phyloP scores from a whole-genome alignment of 2,888 invertebrate genomes.

The Microctonus brassicae region DNA sequence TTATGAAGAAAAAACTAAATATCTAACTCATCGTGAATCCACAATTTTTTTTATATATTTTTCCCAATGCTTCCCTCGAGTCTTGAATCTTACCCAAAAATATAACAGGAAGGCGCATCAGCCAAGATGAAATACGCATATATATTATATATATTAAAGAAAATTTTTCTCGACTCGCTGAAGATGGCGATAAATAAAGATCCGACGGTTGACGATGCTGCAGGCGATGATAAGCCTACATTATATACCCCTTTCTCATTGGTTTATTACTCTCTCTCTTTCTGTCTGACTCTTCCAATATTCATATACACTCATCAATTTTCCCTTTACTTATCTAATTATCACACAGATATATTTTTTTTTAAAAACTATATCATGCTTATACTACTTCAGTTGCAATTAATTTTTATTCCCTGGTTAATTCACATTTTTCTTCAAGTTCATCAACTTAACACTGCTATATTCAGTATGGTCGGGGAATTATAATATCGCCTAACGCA shows the following conservation, averaged over 20 bases:
- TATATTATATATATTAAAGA: no score
- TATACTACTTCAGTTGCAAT: no score
- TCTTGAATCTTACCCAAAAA: constrained; percentile 10
- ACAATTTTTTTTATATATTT: neutral
- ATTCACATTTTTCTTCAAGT: neutral
- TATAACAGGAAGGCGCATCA: neutral
- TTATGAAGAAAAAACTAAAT: neutral
- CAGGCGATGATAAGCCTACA: constrained; percentile 65
- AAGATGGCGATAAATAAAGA: constrained; percentile 66
- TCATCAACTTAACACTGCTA: neutral
- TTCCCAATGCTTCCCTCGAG: neutral
- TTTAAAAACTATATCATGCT: no score
- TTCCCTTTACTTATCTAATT: no score
- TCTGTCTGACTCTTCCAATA: neutral
- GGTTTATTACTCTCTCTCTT: constrained; percentile 25
- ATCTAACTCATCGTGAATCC: neutral
- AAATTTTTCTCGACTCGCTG: constrained; percentile 33
- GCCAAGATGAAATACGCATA: neutral
- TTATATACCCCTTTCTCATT: constrained; percentile 49
- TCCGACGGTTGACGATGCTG: constrained; percentile 66
- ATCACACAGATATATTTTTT: no score
- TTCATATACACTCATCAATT: neutral
- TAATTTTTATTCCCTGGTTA: neutral
- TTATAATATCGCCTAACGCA: constrained; percentile 41
- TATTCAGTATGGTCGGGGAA: neutral